These are phyloP conservation scores for Orcinus orca DNA, from an alignment of 2,113 vertebrate genomes.

Conservation along the genomic window DNA sequence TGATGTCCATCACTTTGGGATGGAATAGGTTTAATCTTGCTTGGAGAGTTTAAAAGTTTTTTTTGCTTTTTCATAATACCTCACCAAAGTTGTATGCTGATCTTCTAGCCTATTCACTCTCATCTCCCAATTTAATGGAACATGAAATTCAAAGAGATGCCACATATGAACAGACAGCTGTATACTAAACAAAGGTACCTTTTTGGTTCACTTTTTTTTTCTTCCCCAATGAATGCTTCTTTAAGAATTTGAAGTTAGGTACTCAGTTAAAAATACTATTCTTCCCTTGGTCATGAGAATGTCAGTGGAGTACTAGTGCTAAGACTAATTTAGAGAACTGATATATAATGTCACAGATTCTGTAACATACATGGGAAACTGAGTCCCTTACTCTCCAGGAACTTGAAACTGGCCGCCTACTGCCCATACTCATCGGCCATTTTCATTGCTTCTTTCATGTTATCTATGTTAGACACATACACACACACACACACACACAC, in stretches of 20 bases:
- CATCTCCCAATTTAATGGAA: background rate
- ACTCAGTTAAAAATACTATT: background rate
- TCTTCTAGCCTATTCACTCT: background rate
- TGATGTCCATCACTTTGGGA: too few species aligned
- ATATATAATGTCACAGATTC: background rate
- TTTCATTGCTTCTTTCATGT: background rate
- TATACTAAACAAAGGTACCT: background rate
- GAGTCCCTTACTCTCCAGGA: background rate
- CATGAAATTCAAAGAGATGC: background rate
- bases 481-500: background rate
- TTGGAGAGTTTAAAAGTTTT: background rate
- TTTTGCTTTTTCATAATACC: background rate
- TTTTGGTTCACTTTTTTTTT: background rate
- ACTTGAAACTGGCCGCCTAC: background rate
- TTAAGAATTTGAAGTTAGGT: conserved; percentile 12
- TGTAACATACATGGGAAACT: background rate
- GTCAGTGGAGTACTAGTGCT: background rate
- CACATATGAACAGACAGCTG: background rate
- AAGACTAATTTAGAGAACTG: background rate
- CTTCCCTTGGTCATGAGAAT: background rate
- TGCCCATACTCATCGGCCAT: background rate
- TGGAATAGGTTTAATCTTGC: background rate
- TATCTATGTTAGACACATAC: background rate
- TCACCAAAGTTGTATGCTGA: background rate
- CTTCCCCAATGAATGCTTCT: background rate